Evolutionary conservation across 1,140 invertebrate species (phyloP).

Genomic region (Diorhabda sublineata): DNA sequence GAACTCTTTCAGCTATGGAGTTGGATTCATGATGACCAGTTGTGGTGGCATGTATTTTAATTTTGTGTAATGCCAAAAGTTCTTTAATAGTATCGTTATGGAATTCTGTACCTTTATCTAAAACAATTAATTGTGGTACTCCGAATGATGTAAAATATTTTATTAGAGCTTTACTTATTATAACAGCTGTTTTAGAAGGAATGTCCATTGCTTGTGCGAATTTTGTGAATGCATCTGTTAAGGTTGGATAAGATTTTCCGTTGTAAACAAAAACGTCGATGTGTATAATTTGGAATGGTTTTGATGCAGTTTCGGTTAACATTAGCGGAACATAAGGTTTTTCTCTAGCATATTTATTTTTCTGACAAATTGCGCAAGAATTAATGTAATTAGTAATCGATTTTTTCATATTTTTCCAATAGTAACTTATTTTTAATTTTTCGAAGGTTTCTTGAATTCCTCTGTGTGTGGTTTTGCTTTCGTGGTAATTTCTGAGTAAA

Average conservation of each 20-base stretch:
- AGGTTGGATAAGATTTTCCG: not conserved
- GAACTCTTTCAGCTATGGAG: slow-evolving; percentile 17
- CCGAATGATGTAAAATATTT: slow-evolving; percentile 5
- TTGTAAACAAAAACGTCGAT: slow-evolving; percentile 3
- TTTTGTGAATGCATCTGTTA: not conserved
- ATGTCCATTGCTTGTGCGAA: not conserved
- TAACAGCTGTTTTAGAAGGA: not conserved
- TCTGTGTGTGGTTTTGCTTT: slow-evolving; percentile 25
- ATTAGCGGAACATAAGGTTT: not conserved
- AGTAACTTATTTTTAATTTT: slow-evolving; percentile 23
- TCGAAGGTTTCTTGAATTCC: slow-evolving; percentile 22
- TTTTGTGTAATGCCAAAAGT: slow-evolving; percentile 22
- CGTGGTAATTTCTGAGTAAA: slow-evolving; percentile 24
- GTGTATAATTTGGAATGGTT: slow-evolving; percentile 2
- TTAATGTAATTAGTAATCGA: slow-evolving; percentile 24
- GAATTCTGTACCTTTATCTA: slow-evolving; percentile 23
- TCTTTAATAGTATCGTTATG: slow-evolving; percentile 19
- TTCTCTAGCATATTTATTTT: not conserved
- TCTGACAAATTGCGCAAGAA: slow-evolving; percentile 2
- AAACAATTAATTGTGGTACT: slow-evolving; percentile 16
- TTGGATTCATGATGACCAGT: slow-evolving; percentile 20
- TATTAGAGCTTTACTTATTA: not conserved
- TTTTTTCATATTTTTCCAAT: slow-evolving; percentile 20
- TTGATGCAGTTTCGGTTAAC: not conserved
- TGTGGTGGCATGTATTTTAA: slow-evolving; percentile 21